phyloP scores from a whole-genome alignment of 1,140 invertebrate species.

The Drosophila persimilis region DNA sequence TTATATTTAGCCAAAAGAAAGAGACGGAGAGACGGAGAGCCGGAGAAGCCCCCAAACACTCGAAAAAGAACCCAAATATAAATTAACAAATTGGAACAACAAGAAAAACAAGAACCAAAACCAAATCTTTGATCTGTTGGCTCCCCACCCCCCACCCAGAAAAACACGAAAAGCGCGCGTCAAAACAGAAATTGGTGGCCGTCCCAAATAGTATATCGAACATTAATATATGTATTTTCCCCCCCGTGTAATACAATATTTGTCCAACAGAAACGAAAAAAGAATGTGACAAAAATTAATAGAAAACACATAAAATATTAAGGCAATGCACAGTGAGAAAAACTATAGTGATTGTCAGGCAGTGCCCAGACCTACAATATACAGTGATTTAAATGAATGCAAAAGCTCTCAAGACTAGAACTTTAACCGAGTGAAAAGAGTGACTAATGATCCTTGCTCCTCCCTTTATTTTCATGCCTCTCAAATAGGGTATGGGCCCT shows the following conservation, averaged over 20 bases:
- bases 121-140: constrained; percentile 64
- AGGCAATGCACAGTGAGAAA: constrained; percentile 19
- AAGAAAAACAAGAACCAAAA: constrained; percentile 28
- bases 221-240: constrained; percentile 38
- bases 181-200: constrained; percentile 61
- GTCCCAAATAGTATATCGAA: constrained; percentile 41
- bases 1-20: constrained; percentile 54
- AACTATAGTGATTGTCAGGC: too few relatives aligned
- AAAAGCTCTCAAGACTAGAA: too few relatives aligned
- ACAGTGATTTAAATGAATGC: too few relatives aligned
- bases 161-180: constrained; percentile 49
- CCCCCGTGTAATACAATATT: constrained; percentile 65
- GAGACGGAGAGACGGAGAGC: too few relatives aligned
- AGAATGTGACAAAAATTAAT: constrained; percentile 73
- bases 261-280: constrained; percentile 11
- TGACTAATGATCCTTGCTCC: too few relatives aligned
- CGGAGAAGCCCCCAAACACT: constrained; percentile 2
- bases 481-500: too few relatives aligned
- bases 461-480: too few relatives aligned
- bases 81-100: constrained; percentile 75
- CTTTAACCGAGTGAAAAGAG: too few relatives aligned
- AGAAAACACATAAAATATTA: constrained; percentile 75
- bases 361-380: too few relatives aligned
- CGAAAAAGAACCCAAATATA: constrained; percentile 41
- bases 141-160: constrained; percentile 24